Evolutionary conservation across 2,113 vertebrate genomes (phyloP), one percentile per base, ranked within the genome.

Genomic region (Rafetus swinhoei): DNA sequence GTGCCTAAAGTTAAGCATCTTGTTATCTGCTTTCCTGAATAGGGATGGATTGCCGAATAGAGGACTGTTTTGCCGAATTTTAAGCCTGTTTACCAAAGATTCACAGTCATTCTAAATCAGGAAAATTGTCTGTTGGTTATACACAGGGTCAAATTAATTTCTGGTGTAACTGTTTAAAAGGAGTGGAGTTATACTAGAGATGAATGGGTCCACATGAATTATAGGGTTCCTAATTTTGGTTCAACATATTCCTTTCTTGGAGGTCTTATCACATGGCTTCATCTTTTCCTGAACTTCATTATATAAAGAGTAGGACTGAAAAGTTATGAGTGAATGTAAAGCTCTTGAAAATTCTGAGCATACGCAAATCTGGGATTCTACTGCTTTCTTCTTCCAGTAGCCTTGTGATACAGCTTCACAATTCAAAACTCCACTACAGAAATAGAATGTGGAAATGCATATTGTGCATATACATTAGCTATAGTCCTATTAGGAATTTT

Each of bases 401-500:
- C 27, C 60, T 82, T 86, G 53, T 55, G 19, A 39, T 18, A 13
- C 2, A 77, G 9, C 2, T 21, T 84, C 65, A 19, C 55, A 62
- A 45, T 90, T 86, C 76, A 83, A 89, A 90, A 79, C 29, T 81
- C 62, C 88, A 77, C 82, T 88, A 87, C 7, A 85, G 74, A 84
- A 89, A 84, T 39, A 60, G 74, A 65, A 4, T 86, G 9, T 72
- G 59, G 55, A 83, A 50, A 60, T 50, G 19, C 14, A 25, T 55
- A 74, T 35, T 79, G n/a, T 62, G 80, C 18, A 72, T 62, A 88
- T 9, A 52, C 22, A 29, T 39, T 1, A 82, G 83, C 57, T 81
- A 22, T 19, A 84, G 18, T 2, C 56, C 10, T 24, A 69, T 93
- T 81, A 60, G 39, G 50, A 14, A 35, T 32, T 16, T 82, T 84